These are phyloP conservation scores for Rallus limicola DNA, from an alignment of 2,113 vertebrate genomes.

Conservation along the genomic window DNA sequence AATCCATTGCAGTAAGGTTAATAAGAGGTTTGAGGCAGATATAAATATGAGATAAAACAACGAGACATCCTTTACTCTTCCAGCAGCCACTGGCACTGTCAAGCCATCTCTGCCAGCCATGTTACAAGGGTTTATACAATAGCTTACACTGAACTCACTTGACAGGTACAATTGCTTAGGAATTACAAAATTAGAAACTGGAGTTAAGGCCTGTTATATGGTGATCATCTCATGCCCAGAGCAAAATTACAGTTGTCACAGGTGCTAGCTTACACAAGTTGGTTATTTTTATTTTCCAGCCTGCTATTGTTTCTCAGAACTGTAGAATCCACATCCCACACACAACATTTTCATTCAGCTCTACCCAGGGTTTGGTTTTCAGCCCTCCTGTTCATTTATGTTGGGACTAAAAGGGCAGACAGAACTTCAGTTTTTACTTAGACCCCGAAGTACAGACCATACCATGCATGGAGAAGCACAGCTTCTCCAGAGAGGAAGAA, in stretches of 20 bases:
- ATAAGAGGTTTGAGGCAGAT: neutral
- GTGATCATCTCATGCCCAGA: neutral
- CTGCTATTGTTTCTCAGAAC: neutral
- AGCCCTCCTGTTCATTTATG: neutral
- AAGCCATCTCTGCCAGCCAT: neutral
- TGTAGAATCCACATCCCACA: neutral
- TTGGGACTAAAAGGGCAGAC: neutral
- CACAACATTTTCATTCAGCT: neutral
- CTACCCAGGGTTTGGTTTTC: neutral
- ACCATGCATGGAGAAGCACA: neutral
- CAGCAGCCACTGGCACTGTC: neutral
- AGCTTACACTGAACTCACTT: neutral
- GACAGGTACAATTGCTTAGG: neutral
- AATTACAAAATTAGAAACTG: constrained; percentile 12
- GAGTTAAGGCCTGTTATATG: neutral
- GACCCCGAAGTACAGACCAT: neutral
- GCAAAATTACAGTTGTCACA: neutral
- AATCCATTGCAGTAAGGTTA: neutral
- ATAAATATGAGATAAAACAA: neutral
- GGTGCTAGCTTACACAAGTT: neutral
- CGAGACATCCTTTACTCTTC: neutral
- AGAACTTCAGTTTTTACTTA: neutral
- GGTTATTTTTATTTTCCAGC: neutral
- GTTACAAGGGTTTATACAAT: neutral
- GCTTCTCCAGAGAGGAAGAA: neutral